These are phyloP conservation scores for Pogonus chalceus DNA, from an alignment of 1,140 invertebrate genomes.

Conservation along the genomic window DNA sequence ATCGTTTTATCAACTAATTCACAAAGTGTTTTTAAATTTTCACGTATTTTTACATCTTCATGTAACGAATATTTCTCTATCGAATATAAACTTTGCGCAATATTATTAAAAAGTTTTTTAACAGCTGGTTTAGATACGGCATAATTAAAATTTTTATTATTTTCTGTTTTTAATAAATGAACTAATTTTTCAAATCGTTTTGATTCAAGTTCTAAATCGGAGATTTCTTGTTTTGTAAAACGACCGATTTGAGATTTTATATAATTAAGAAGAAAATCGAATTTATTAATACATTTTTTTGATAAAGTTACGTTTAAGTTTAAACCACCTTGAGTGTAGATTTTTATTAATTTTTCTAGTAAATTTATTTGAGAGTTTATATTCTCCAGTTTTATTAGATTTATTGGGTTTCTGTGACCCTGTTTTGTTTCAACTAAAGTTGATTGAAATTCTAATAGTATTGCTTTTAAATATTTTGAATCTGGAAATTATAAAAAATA, in stretches of 20 bases:
- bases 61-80: not conserved
- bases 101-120: not conserved
- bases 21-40: not conserved
- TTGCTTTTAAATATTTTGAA: slow-evolving; percentile 3
- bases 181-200: not conserved
- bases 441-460: not conserved
- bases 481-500: no score
- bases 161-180: not conserved
- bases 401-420: slow-evolving; percentile 16
- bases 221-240: not conserved
- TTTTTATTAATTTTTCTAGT: slow-evolving; percentile 13
- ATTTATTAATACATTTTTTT: not conserved
- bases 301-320: not conserved
- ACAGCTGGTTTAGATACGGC: not conserved
- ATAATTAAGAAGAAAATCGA: not conserved
- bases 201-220: not conserved
- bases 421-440: not conserved
- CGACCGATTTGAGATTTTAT: not conserved
- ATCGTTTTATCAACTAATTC: not conserved
- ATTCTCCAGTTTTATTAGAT: slow-evolving; percentile 18
- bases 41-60: not conserved
- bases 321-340: slow-evolving; percentile 5
- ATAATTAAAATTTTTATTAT: not conserved
- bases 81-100: not conserved
- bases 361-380: slow-evolving; percentile 21